Percentiles rank a stretch among this genome's conserved stretches.
phyloP scores from a whole-genome alignment of 1,140 invertebrate species.

The Araneus ventricosus region DNA sequence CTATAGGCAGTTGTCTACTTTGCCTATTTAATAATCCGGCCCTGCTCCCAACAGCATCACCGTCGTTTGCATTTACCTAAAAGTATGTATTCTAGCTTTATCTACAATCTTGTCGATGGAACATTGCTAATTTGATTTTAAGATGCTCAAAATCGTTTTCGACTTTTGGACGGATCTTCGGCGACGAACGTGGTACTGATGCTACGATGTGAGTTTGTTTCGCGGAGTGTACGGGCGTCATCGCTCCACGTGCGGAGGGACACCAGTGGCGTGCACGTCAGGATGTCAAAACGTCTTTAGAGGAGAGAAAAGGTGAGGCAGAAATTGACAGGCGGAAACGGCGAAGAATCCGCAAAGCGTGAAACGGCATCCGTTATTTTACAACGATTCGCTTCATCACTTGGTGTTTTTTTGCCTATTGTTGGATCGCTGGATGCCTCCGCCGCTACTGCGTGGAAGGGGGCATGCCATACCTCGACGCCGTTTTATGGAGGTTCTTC shows the following conservation, averaged over 20 bases:
- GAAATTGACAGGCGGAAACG: conserved; percentile 60
- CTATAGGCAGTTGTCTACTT: too few relatives aligned
- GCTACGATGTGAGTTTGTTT: too few relatives aligned
- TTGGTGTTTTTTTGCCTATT: conserved; percentile 8
- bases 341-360: conserved; percentile 17
- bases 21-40: too few relatives aligned
- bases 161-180: too few relatives aligned
- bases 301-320: neutral
- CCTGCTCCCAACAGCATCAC: too few relatives aligned
- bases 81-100: too few relatives aligned
- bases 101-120: too few relatives aligned
- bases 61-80: too few relatives aligned
- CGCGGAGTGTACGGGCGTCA: too few relatives aligned
- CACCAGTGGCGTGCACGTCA: neutral
- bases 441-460: neutral
- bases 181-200: too few relatives aligned
- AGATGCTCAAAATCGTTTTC: too few relatives aligned
- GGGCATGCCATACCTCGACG: neutral
- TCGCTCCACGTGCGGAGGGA: neutral
- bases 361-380: conserved; percentile 65
- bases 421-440: neutral
- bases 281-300: conserved; percentile 19
- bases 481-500: neutral
- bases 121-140: too few relatives aligned
- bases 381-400: conserved; percentile 63